Conservation (phyloP, 2,113 vertebrate species). For the Apodemus speciosus region DNA sequence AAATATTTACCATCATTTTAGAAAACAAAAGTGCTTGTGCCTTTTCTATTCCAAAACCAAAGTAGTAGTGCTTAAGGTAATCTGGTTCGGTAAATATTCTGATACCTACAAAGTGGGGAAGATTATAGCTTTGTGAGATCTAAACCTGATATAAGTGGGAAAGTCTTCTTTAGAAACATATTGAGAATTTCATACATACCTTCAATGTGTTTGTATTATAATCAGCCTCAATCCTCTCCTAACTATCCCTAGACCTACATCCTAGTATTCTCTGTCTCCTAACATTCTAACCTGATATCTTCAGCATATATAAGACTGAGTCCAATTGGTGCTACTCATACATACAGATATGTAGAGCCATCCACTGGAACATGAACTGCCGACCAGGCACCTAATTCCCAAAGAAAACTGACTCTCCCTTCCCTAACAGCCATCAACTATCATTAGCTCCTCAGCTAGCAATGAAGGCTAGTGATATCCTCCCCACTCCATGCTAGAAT, state of each 20-base stretch:
- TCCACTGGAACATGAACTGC: too few relatives aligned
- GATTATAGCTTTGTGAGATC: neutral
- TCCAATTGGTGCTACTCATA: neutral
- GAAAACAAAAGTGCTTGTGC: neutral
- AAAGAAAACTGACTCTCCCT: neutral
- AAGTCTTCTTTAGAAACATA: neutral
- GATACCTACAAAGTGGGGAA: neutral
- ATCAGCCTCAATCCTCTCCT: too few relatives aligned
- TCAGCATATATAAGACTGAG: neutral
- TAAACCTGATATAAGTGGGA: neutral
- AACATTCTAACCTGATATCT: neutral
- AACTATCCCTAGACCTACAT: neutral
- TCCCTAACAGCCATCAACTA: neutral
- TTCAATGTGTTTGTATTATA: neutral
- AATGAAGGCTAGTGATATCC: neutral
- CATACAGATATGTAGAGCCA: too few relatives aligned
- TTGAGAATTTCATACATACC: neutral
- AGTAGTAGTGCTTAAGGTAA: neutral
- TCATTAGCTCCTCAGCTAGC: neutral
- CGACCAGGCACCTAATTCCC: neutral
- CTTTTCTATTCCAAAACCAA: neutral
- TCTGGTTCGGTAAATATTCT: neutral
- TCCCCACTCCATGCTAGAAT: too few relatives aligned
- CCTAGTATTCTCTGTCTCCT: neutral
- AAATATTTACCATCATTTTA: slow-evolving; percentile 3